Percentiles rank a stretch among this genome's conserved stretches.
phyloP scores from a whole-genome alignment of 2,888 invertebrate species.

The Agriopis marginaria region DNA sequence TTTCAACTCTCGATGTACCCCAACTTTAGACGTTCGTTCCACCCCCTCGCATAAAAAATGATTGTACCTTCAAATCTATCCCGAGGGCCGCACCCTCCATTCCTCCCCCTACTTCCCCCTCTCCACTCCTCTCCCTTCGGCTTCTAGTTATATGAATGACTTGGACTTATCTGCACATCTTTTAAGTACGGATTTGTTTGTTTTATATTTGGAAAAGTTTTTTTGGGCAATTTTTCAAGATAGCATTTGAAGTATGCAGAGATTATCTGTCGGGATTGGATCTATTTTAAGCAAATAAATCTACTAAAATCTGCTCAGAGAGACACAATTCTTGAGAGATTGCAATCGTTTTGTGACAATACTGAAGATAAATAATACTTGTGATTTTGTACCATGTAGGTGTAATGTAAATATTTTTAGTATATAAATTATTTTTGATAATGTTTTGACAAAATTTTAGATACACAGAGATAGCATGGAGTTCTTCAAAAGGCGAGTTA shows the following conservation, averaged over 20 bases:
- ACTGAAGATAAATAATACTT: too few species aligned
- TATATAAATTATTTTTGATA: too few species aligned
- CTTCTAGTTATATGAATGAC: slow-evolving; percentile 69
- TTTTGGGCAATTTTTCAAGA: slow-evolving; percentile 14
- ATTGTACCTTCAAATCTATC: slow-evolving; percentile 86
- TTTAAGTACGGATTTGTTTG: slow-evolving; percentile 49
- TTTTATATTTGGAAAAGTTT: slow-evolving; percentile 13
- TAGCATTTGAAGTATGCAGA: not conserved
- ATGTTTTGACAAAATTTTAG: too few species aligned
- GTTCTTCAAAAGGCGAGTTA: too few species aligned
- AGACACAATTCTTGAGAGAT: too few species aligned
- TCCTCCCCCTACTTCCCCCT: slow-evolving; percentile 50
- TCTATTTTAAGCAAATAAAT: not conserved
- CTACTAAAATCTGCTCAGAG: too few species aligned
- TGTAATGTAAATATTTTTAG: too few species aligned
- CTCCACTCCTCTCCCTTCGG: slow-evolving; percentile 56
- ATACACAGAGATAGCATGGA: too few species aligned
- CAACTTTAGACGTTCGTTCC: slow-evolving; percentile 55
- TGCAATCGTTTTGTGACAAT: too few species aligned
- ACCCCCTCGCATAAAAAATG: slow-evolving; percentile 86
- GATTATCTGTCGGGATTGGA: not conserved
- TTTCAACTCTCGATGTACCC: slow-evolving; percentile 49
- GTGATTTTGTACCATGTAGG: too few species aligned
- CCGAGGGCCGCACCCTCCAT: slow-evolving; percentile 62
- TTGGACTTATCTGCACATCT: slow-evolving; percentile 60